Base-by-base conservation (phyloP, 2,888 invertebrate genomes). In the Phoenoteleia sp. region DNA sequence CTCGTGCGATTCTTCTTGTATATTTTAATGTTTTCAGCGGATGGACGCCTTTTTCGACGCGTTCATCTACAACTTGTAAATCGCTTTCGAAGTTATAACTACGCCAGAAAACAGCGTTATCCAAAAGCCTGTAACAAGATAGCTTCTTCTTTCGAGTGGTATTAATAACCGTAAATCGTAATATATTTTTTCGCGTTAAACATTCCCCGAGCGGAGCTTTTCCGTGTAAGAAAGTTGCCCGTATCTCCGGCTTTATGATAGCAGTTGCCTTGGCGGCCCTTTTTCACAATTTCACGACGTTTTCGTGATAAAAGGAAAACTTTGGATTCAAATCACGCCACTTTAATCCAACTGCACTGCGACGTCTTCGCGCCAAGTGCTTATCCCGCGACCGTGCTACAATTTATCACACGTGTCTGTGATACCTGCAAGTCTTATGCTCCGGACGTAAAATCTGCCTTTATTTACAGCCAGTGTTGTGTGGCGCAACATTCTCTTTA, bases 331-430 rank as follows among this genome's bases (percentile, higher is more conserved):
- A 85, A 85, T 85, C 85, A 85, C 85, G 85, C 85, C 64, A 85
- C 85, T 85, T 85, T 85, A 85, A 85, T 81, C 81, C 85, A 77
- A 85, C 85, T 85, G 84, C 84, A 81, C 84, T 84, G 85, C 85
- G 84, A 72, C 85, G 85, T 85, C 85, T 81, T 85, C 81, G 85
- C 81, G 81, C 85, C 85, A 81, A 85, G 82, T 85, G 85, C 85
- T 85, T 82, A 81, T 85, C 85, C 85, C 85, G 47, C 69, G 67
- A 79, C 69, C 85, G 81, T 75, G 81, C 81, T 15, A 82, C 79
- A 79, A 85, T 85, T 85, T 85, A 85, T 85, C 85, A 85, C 85
- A 76, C 82, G 80, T 82, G 85, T 76, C 82, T 27, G 72, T 72
- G 85, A 82, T 82, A 82, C 85, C 85, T 82, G 80, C 85, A 56